Percentiles rank a stretch among this genome's conserved stretches.
These are phyloP conservation scores for Coreoperca whiteheadi DNA, from an alignment of 2,113 vertebrate species.

Conservation along the genomic window DNA sequence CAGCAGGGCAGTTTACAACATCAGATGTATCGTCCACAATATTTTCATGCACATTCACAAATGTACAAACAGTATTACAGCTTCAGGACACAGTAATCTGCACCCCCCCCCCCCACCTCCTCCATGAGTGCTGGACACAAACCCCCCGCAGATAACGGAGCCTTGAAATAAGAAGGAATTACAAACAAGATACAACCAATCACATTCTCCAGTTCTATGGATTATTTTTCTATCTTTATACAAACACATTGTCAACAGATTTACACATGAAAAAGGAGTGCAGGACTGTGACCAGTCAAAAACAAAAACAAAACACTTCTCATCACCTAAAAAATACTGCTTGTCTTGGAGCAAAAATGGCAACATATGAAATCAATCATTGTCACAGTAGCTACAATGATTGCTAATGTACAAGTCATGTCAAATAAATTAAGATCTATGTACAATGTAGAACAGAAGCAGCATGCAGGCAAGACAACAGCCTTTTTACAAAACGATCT, in stretches of 20 bases:
- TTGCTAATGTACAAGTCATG: conserved; percentile 74
- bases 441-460: conserved; percentile 82
- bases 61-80: conserved; percentile 62
- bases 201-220: conserved; percentile 80
- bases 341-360: conserved; percentile 72
- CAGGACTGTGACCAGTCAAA: conserved; percentile 66
- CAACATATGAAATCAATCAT: conserved; percentile 71
- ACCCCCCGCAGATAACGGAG: conserved; percentile 50
- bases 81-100: conserved; percentile 32
- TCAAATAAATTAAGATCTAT: conserved; percentile 82
- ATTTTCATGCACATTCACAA: conserved; percentile 74
- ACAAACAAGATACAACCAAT: conserved; percentile 89
- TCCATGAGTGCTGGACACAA: conserved; percentile 44
- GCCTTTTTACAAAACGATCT: conserved; percentile 73
- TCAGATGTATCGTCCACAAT: conserved; percentile 51
- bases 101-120: conserved; percentile 9
- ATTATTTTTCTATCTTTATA: conserved; percentile 70
- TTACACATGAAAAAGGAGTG: conserved; percentile 77
- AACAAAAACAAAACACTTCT: conserved; percentile 57
- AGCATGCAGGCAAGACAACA: conserved; percentile 84
- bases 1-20: conserved; percentile 49
- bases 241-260: conserved; percentile 78
- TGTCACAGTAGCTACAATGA: conserved; percentile 70
- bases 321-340: conserved; percentile 81
- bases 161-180: conserved; percentile 69